Evolutionary conservation across 2,888 invertebrate species (phyloP).

Genomic region (Sminthurides aquaticus): DNA sequence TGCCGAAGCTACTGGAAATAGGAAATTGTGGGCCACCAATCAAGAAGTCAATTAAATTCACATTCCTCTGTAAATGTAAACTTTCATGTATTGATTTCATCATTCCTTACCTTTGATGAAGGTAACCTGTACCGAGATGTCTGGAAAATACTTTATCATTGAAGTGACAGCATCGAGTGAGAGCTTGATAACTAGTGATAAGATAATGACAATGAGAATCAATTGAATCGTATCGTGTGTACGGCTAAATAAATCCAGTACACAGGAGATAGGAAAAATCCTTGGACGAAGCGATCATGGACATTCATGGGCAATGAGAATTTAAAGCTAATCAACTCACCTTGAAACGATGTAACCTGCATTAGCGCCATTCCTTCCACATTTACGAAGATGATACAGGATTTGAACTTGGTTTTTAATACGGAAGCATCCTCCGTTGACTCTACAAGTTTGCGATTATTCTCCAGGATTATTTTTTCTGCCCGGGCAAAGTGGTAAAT

Average conservation of each 20-base stretch:
- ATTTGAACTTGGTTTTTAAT: background rate
- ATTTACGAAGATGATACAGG: background rate
- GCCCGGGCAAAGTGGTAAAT: background rate
- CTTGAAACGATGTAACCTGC: background rate
- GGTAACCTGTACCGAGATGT: background rate
- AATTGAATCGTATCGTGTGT: too few relatives aligned
- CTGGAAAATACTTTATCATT: background rate
- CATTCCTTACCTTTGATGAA: background rate
- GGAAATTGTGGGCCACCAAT: background rate
- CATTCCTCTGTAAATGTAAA: background rate
- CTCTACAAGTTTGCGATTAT: too few relatives aligned
- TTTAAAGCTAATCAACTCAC: background rate
- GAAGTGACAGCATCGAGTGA: background rate
- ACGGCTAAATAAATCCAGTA: too few relatives aligned
- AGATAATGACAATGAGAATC: too few relatives aligned
- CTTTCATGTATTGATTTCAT: background rate
- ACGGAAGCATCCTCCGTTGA: background rate
- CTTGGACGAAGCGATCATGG: too few relatives aligned
- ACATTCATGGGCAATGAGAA: too few relatives aligned
- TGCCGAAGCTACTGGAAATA: background rate
- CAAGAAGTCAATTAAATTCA: background rate
- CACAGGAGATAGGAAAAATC: background rate
- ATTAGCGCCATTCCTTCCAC: background rate
- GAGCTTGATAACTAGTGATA: conserved; percentile 1
- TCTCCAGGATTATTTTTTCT: background rate